These are phyloP conservation scores for Myrmecobius fasciatus DNA, from an alignment of 2,113 vertebrate species.

Conservation along the genomic window DNA sequence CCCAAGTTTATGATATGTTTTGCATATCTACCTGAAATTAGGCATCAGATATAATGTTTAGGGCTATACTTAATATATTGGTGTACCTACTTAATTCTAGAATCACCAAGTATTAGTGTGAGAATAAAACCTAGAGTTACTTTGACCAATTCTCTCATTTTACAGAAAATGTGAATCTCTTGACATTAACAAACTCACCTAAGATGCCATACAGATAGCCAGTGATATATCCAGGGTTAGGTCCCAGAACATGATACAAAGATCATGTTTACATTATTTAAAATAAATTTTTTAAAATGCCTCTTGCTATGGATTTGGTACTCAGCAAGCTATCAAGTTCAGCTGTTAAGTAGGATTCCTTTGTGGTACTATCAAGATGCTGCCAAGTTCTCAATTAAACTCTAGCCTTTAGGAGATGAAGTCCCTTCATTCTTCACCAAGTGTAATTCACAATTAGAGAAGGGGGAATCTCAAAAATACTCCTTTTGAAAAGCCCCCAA, in stretches of 20 bases:
- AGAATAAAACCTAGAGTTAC: neutral
- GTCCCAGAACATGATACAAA: neutral
- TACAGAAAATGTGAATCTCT: neutral
- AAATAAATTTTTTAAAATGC: neutral
- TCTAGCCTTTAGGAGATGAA: neutral
- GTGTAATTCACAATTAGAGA: conserved; percentile 18
- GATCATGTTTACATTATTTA: neutral
- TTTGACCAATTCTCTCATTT: neutral
- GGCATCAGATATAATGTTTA: neutral
- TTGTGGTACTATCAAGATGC: neutral
- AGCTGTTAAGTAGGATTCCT: neutral
- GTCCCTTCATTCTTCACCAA: neutral
- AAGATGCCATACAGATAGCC: neutral
- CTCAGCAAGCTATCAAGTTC: neutral
- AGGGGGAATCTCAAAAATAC: conserved; percentile 4
- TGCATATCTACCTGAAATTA: neutral
- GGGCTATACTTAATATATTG: neutral
- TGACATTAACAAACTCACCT: neutral
- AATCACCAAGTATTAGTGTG: neutral
- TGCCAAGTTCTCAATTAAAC: neutral
- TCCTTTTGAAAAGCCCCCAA: neutral
- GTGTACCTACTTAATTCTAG: neutral
- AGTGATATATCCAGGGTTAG: neutral
- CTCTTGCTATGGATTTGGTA: neutral
- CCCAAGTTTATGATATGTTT: neutral